Evolutionary conservation across 53 echinoderm and acorn worm species (phyloP).

Genomic region (Antedon mediterranea): DNA sequence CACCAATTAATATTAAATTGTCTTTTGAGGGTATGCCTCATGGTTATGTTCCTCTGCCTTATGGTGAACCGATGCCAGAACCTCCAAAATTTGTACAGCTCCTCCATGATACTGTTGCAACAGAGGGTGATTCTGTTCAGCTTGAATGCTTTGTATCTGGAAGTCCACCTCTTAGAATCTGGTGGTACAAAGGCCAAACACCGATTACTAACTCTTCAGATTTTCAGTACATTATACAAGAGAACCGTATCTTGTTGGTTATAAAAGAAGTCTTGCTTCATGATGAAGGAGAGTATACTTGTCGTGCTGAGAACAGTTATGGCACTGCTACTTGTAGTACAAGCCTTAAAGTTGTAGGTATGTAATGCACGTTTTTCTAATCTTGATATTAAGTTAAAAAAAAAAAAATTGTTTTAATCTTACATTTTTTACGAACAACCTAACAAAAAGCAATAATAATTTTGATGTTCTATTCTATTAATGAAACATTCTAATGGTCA

Average conservation of each 20-base stretch:
- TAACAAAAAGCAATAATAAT: too few relatives aligned
- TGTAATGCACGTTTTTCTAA: constrained; percentile 6
- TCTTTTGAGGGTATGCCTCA: neutral
- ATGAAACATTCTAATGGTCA: too few relatives aligned
- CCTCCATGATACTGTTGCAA: constrained; percentile 45
- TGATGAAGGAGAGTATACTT: constrained; percentile 87
- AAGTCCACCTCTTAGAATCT: constrained; percentile 66
- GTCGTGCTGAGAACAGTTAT: constrained; percentile 70
- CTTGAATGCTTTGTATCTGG: constrained; percentile 84
- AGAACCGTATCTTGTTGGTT: constrained; percentile 66
- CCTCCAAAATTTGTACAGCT: constrained; percentile 69
- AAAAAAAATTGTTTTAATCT: too few relatives aligned
- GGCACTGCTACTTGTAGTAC: constrained; percentile 82
- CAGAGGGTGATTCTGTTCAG: constrained; percentile 67
- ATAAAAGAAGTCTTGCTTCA: constrained; percentile 67
- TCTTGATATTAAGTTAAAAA: too few relatives aligned
- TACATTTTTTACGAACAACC: too few relatives aligned
- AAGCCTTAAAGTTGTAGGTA: constrained; percentile 64
- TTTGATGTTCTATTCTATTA: too few relatives aligned
- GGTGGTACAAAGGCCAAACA: constrained; percentile 71
- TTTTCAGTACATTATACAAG: constrained; percentile 83
- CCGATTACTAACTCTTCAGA: constrained; percentile 72
- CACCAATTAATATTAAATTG: neutral
- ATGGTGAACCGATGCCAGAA: constrained; percentile 43
- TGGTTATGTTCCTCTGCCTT: neutral